Percentiles rank a stretch among this genome's conserved stretches.
These are phyloP conservation scores for Blastomussa wellsi DNA, from an alignment of 92 coral and sea anemone species.

Conservation along the genomic window DNA sequence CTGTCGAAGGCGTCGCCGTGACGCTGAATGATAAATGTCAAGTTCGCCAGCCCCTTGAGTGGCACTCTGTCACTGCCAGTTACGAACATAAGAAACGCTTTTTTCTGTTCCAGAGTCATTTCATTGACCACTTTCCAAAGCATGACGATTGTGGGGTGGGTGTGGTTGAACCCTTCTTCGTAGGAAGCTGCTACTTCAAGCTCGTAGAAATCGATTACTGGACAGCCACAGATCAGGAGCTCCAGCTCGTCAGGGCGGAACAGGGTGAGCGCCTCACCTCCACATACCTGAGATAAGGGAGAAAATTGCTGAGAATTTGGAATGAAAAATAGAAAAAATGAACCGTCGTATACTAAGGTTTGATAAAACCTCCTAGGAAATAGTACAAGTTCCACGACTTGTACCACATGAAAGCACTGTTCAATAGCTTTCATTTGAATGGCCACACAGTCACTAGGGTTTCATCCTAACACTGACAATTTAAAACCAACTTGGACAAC, in stretches of 20 bases:
- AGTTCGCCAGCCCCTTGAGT: slow-evolving; percentile 67
- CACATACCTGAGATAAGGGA: slow-evolving; percentile 76
- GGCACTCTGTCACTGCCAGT: slow-evolving; percentile 98
- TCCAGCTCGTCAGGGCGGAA: slow-evolving; percentile 93
- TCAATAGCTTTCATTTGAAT: background rate
- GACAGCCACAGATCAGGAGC: slow-evolving; percentile 89
- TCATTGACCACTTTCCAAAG: slow-evolving; percentile 84
- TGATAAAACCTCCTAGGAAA: no score
- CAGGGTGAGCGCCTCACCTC: slow-evolving; percentile 79
- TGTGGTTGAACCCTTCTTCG: slow-evolving; percentile 80
- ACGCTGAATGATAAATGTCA: slow-evolving; percentile 85
- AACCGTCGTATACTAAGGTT: no score
- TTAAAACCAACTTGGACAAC: background rate
- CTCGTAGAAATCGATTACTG: slow-evolving; percentile 82
- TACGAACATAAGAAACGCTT: slow-evolving; percentile 87
- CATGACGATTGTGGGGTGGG: slow-evolving; percentile 76
- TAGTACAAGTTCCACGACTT: no score
- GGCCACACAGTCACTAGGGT: background rate
- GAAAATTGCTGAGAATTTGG: background rate
- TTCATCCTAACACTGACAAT: background rate
- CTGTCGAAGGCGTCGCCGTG: slow-evolving; percentile 88
- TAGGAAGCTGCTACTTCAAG: slow-evolving; percentile 83
- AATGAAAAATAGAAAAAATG: no score
- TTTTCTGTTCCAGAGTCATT: slow-evolving; percentile 84
- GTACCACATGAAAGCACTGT: background rate